Evolutionary conservation across 2,797 vertebrate genomes (phyloP).

Genomic region (Cottoperca gobio): DNA sequence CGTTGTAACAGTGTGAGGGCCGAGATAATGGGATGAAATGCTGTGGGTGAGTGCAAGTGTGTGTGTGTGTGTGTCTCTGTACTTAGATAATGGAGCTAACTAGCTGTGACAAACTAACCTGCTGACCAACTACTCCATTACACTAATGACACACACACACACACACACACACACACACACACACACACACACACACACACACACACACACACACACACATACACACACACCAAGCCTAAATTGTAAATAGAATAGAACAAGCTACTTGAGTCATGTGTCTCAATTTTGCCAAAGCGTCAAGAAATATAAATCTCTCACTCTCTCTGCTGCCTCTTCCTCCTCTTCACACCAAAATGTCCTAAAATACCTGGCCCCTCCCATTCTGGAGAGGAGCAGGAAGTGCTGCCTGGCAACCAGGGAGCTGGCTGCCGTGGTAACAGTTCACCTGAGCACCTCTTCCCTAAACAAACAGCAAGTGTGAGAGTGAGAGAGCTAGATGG

Average conservation of each 20-base stretch:
- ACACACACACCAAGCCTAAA: too few species aligned
- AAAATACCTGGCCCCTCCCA: constrained; percentile 80
- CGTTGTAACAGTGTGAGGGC: constrained; percentile 40
- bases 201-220: background rate
- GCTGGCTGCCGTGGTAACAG: constrained; percentile 75
- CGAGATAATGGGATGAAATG: constrained; percentile 52
- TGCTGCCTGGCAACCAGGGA: constrained; percentile 76
- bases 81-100: constrained; percentile 43
- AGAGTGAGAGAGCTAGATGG: constrained; percentile 14
- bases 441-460: constrained; percentile 75
- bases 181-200: constrained; percentile 6
- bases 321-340: constrained; percentile 9
- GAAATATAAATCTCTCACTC: constrained; percentile 32
- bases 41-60: constrained; percentile 5
- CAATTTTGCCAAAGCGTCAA: constrained; percentile 33
- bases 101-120: constrained; percentile 58
- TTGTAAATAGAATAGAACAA: constrained; percentile 7
- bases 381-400: constrained; percentile 75
- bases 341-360: constrained; percentile 74
- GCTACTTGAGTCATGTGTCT: constrained; percentile 21
- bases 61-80: constrained; percentile 11
- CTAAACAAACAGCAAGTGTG: constrained; percentile 61
- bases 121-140: constrained; percentile 48
- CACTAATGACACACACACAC: constrained; percentile 36
- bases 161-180: background rate